Percentiles rank a stretch among this genome's conserved stretches.
Evolutionary conservation across 1,140 invertebrate genomes (phyloP).

Genomic region (Bombus sibiricus): DNA sequence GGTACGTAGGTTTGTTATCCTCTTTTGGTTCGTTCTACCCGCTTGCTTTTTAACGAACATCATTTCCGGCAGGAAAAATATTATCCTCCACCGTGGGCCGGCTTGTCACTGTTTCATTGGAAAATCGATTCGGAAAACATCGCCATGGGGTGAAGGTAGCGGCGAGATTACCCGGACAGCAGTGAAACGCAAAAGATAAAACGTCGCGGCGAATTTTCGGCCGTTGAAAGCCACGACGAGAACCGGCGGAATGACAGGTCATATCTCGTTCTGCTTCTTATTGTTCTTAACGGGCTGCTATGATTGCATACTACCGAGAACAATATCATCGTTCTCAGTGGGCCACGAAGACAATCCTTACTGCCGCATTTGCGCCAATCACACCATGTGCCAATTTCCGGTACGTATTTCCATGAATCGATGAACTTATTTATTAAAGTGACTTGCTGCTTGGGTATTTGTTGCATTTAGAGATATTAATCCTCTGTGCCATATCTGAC

Average conservation of each 20-base stretch:
- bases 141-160: slow-evolving; percentile 31
- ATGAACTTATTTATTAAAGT: neutral
- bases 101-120: slow-evolving; percentile 32
- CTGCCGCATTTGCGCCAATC: slow-evolving; percentile 66
- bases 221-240: slow-evolving; percentile 23
- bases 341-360: slow-evolving; percentile 53
- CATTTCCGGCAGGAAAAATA: slow-evolving; percentile 17
- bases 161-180: slow-evolving; percentile 41
- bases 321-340: neutral
- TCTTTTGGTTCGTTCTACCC: neutral
- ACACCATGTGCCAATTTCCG: slow-evolving; percentile 71
- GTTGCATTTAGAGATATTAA: neutral
- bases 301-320: slow-evolving; percentile 28
- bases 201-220: slow-evolving; percentile 49
- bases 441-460: neutral
- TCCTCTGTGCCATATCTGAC: neutral
- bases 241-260: slow-evolving; percentile 32
- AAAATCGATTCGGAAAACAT: slow-evolving; percentile 47
- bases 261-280: slow-evolving; percentile 51
- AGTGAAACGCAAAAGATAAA: slow-evolving; percentile 55
- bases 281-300: slow-evolving; percentile 42
- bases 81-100: neutral
- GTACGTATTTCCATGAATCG: slow-evolving; percentile 56
- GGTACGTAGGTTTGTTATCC: neutral
- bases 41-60: slow-evolving; percentile 10